These are phyloP conservation scores for Acropora yongei DNA, from an alignment of 64 coral and sea anemone genomes.

Conservation along the genomic window DNA sequence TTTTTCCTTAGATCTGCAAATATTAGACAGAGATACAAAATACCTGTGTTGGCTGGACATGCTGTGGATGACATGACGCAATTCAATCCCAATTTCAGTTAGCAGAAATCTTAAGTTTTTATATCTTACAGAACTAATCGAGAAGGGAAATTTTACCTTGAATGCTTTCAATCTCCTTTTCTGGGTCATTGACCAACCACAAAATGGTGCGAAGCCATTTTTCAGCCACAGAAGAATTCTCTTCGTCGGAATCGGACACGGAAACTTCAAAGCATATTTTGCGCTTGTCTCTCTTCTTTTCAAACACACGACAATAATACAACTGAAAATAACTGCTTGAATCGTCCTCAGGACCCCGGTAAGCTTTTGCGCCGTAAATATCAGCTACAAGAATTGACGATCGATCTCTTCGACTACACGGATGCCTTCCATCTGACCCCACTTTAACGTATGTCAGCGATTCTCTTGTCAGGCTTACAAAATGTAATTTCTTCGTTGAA, in stretches of 20 bases:
- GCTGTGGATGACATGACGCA: too few relatives aligned
- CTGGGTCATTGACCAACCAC: constrained; percentile 76
- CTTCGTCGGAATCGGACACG: constrained; percentile 44
- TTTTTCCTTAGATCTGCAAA: too few relatives aligned
- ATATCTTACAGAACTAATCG: neutral
- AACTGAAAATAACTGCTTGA: constrained; percentile 84
- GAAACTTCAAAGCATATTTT: constrained; percentile 77
- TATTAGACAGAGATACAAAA: too few relatives aligned
- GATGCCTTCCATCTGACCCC: neutral
- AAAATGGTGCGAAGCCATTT: constrained; percentile 79
- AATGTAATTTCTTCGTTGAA: neutral
- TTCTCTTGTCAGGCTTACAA: constrained; percentile 14
- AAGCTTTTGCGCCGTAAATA: constrained; percentile 82
- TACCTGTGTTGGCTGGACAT: too few relatives aligned
- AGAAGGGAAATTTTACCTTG: constrained; percentile 59
- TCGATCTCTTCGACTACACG: neutral
- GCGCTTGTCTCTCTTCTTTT: constrained; percentile 62
- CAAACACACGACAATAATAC: constrained; percentile 71
- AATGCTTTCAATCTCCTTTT: constrained; percentile 18
- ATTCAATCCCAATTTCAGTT: too few relatives aligned
- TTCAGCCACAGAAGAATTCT: constrained; percentile 48
- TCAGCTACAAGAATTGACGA: constrained; percentile 16
- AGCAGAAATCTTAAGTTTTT: neutral
- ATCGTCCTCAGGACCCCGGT: constrained; percentile 37
- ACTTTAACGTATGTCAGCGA: neutral